Base-by-base conservation (phyloP, 2,888 invertebrate genomes). In the Notodonta dromedarius region DNA sequence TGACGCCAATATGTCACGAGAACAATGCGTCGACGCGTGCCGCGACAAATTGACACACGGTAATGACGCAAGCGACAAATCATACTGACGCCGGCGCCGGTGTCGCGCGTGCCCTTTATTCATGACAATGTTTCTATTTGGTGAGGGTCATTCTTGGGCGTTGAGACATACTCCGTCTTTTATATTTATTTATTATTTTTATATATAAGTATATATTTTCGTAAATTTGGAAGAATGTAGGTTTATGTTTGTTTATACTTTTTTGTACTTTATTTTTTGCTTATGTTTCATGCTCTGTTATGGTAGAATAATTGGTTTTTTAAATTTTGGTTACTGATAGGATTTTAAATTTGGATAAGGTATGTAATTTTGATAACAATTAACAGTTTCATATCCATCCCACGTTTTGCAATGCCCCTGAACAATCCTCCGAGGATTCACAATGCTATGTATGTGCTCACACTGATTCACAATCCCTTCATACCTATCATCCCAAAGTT, bases 21-120 rank as follows among this genome's bases (percentile, higher is more conserved):
- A 63, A 69, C 70, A 69, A 69, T 69, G 57, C 57, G 16, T 12
- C 52, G 59, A 24, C 42, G 58, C 39, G 61, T 53, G 61, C 56
- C 55, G 55, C 60, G 69, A 70, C 69, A 65, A 69, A 67, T 70
- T 67, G 64, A 59, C 64, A 57, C 59, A 55, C 9, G 32, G 16
- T 62, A 62, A 71, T 67, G 71, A 57, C 71, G 61, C 62, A 3
- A 3, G n/a, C 50, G 40, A 52, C 58, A 52, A 53, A 58, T 66
- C 70, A 57, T 52, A 51, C 51, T 6, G 51, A 55, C 16, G 32
- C 32, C 35, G 35, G 24, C 24, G 24, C 1, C 32, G 13, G 24
- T 16, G 7, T 16, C 32, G 46, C 46, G n/a, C 6, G n/a, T 13
- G 44, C n/a, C 11, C 54, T 54, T 50, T 60, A 40, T 48, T 39